Conservation (phyloP, 2,888 invertebrate genomes). For the Sylvicola cinctus region DNA sequence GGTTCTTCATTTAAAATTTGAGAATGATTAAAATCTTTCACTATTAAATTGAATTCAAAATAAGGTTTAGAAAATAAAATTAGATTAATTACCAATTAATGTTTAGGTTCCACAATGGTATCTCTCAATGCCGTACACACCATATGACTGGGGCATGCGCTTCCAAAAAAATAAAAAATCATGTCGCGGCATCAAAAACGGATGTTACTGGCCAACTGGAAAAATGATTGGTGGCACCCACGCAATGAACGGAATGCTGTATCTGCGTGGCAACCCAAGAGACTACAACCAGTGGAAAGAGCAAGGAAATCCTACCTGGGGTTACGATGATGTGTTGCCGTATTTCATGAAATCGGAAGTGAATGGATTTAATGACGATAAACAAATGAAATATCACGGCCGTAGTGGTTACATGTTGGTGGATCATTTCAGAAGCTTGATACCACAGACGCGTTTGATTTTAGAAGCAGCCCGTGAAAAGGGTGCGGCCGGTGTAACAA, state of each 20-base stretch:
- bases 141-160: constrained; percentile 13
- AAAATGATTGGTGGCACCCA: constrained; percentile 40
- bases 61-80: neutral
- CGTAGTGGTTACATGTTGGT: constrained; percentile 1
- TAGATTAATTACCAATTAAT: too few relatives aligned
- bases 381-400: constrained; percentile 1
- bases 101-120: constrained; percentile 9
- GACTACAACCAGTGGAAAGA: constrained; percentile 67
- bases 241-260: constrained; percentile 38
- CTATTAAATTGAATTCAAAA: constrained; percentile 2
- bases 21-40: neutral
- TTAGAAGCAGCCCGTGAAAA: constrained; percentile 38
- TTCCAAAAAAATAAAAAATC: constrained; percentile 13
- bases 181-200: constrained; percentile 12
- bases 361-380: constrained; percentile 38
- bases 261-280: constrained; percentile 48
- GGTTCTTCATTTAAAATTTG: neutral
- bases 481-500: constrained; percentile 38
- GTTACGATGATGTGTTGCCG: constrained; percentile 46
- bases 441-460: constrained; percentile 34
- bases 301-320: constrained; percentile 63
- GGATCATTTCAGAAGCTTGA: neutral
- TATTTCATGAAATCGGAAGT: constrained; percentile 65
- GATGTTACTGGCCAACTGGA: constrained; percentile 36
- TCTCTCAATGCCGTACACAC: constrained; percentile 10